Conservation (phyloP, 2,888 invertebrate species). For the Adelognathus sp. region DNA sequence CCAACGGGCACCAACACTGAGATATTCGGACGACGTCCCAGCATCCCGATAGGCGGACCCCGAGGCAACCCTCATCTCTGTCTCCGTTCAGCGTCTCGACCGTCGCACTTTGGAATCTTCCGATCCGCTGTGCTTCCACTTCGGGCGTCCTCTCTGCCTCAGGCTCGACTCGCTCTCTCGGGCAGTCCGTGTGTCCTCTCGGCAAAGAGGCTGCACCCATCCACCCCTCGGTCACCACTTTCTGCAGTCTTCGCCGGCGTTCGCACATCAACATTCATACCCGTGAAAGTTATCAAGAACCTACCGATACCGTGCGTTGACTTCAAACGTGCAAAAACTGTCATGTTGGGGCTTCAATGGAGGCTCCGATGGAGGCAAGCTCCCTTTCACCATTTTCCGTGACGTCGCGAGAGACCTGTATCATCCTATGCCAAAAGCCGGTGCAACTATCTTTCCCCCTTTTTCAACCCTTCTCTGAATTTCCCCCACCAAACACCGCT, state of each 20-base stretch:
- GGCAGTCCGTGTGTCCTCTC: background rate
- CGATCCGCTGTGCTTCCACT: constrained; percentile 18
- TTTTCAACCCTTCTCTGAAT: background rate
- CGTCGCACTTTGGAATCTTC: constrained; percentile 43
- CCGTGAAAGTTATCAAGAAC: constrained; percentile 1
- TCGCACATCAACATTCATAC: constrained; percentile 36
- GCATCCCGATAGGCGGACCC: constrained; percentile 52
- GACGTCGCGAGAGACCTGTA: background rate
- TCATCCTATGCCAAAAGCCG: constrained; percentile 10
- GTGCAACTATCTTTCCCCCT: constrained; percentile 36
- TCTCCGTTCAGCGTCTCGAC: constrained; percentile 32
- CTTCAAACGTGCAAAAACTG: constrained; percentile 1
- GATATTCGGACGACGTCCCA: constrained; percentile 35
- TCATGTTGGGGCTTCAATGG: background rate
- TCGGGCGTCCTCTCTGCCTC: constrained; percentile 3
- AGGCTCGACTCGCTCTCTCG: background rate
- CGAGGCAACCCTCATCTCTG: constrained; percentile 29
- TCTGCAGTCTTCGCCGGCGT: constrained; percentile 53
- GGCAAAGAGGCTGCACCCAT: background rate
- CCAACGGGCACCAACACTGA: constrained; percentile 23
- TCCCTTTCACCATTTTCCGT: background rate
- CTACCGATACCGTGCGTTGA: background rate
- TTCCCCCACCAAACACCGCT: constrained; percentile 65
- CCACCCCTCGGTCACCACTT: background rate
- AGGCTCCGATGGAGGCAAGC: background rate